Base-by-base conservation (phyloP, 2,797 vertebrate species). In the Gouania willdenowi region DNA sequence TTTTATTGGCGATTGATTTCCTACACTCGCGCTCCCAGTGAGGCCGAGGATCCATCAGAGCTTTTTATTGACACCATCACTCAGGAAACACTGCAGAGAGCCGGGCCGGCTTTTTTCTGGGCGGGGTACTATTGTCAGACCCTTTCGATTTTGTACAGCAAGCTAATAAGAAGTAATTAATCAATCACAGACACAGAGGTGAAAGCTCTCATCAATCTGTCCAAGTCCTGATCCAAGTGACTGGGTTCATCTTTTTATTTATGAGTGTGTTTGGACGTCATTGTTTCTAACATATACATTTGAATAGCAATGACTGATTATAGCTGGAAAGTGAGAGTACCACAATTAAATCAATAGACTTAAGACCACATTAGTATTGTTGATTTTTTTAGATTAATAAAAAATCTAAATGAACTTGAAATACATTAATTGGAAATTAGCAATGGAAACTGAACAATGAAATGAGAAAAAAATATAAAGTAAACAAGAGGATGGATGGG, bases 1-100 rank as follows among this genome's bases (percentile, higher is more conserved):
- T 75, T 77, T 82, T 82, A 84, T 79, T 81, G 65, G 57, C 34
- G 66, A 83, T 84, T 61, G 80, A 87, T 87, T 81, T 75, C 61
- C 62, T 43, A 49, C 61, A 57, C 54, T 38, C 22, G 40, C 33
- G 43, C 41, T 11, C 25, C 25, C 18, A 18, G 24, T 12, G 57
- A 25, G 44, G 23, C 49, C 5, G 40, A 67, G 46, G 66, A 78
- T 77, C 71, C 64, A 73, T 82, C 70, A 75, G 42, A 19, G 64
- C 16, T 44, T 67, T 72, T 77, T 73, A 82, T 71, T 69, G 75
- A 76, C 75, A 56, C 51, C 66, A 73, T 78, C 71, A 40, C 41
- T 78, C 78, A 69, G 53, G 66, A 41, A 62, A 38, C 13, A 4
- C 16, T 17, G 25, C 6, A n/a, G 33, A 19, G 12, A 22, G 38